Base-by-base conservation (phyloP, 1,140 invertebrate genomes). In the Belonocnema kinseyi region DNA sequence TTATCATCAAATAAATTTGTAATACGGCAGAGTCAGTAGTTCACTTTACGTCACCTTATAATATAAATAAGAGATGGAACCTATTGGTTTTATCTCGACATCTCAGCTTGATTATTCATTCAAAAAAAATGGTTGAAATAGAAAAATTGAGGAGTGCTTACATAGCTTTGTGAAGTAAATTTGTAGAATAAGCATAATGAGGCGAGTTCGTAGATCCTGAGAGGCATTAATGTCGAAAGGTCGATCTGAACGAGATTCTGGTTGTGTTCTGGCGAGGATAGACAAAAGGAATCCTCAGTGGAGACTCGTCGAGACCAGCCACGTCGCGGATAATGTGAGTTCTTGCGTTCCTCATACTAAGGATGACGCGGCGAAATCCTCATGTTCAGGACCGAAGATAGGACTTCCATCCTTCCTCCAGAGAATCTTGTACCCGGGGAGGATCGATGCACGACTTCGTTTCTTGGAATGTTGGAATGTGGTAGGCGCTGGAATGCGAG, bases 341-440 rank as follows among this genome's bases (percentile, higher is more conserved):
- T 80, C 72, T 75, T 74, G 75, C 80, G 76, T 81, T 66, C 61
- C 78, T 79, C 82, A 75, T 78, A 61, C 50, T 71, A 50, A 58
- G 74, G 74, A 80, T 83, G 82, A 83, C 80, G 75, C 50, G 75
- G 80, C 80, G 51, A 82, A 79, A 83, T 80, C 73, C 80, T 40
- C 72, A 80, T 74, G 78, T 75, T 58, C 58, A 10, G 17, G 53
- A 54, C 53, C n/a, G 4, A 10, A 40, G 61, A 46, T 46, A 66
- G 61, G 6, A 33, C 12, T 33, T 13, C 19, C 16, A 10, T 46
- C 40, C 21, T 61, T 40, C 26, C 33, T 46, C 14, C 40, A 16
- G 12, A 66, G 61, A 66, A 40, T 66, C 61, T 66, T n/a, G 33
- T 33, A 40, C 26, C 4, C n/a, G n/a, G 40, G 58, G 26, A 3